Conservation (phyloP, 2,888 invertebrate genomes). For the Tricholauxania praeusta region DNA sequence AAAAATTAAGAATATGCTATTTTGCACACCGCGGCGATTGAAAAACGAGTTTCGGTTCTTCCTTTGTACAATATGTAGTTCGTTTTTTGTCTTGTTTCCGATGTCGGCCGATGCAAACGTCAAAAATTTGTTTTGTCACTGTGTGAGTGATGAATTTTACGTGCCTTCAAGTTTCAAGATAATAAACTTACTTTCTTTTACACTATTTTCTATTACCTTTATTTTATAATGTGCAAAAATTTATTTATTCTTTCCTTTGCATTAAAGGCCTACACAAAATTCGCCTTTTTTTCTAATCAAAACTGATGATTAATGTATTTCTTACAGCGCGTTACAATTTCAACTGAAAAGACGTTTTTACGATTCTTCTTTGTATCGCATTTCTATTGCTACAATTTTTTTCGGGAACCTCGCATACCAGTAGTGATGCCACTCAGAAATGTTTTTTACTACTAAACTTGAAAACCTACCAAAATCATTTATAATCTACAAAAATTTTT, state of each 20-base stretch:
- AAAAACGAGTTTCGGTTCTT: slow-evolving; percentile 28
- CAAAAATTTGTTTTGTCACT: background rate
- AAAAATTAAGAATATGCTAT: slow-evolving; percentile 16
- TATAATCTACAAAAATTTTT: too few species aligned
- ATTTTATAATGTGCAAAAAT: background rate
- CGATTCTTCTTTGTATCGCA: slow-evolving; percentile 19
- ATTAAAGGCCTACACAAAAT: too few species aligned
- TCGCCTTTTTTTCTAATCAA: too few species aligned
- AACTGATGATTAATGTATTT: slow-evolving; percentile 35
- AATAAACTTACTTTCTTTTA: too few species aligned
- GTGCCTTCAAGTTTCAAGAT: background rate
- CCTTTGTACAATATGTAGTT: slow-evolving; percentile 17
- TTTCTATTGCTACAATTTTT: too few species aligned
- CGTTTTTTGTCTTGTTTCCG: background rate
- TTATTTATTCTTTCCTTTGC: background rate
- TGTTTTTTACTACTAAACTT: too few species aligned
- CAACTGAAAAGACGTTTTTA: slow-evolving; percentile 44
- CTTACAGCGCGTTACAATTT: slow-evolving; percentile 47
- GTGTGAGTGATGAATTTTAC: slow-evolving; percentile 2
- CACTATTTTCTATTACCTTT: background rate
- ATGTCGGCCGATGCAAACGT: slow-evolving; percentile 14
- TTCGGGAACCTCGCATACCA: slow-evolving; percentile 1
- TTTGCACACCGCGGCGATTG: slow-evolving; percentile 29
- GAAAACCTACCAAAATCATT: too few species aligned
- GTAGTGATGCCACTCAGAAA: too few species aligned